These are phyloP conservation scores for Fragum fragum DNA, from an alignment of 2,888 invertebrate species.

Conservation along the genomic window DNA sequence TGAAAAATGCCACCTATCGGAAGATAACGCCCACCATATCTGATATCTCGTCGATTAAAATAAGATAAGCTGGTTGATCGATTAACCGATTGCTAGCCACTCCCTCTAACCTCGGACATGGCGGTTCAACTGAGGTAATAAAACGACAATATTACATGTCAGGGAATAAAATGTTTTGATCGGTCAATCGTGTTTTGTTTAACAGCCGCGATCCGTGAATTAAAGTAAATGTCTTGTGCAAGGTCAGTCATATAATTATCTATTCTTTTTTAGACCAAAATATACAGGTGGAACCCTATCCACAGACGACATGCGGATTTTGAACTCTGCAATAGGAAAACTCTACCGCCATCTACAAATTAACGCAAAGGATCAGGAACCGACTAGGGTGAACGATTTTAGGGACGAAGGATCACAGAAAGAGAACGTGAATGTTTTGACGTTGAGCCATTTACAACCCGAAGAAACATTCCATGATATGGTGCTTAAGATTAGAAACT, in stretches of 20 bases:
- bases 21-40: too few species aligned
- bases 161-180: too few species aligned
- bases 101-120: too few species aligned
- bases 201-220: too few species aligned
- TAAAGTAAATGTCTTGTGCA: too few species aligned
- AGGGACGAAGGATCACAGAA: constrained; percentile 47
- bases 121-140: too few species aligned
- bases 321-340: constrained; percentile 62
- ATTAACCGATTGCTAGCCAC: too few species aligned
- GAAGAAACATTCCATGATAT: constrained; percentile 64
- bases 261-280: constrained; percentile 29
- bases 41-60: too few species aligned
- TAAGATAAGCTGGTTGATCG: too few species aligned
- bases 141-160: too few species aligned
- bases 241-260: neutral
- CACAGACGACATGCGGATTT: constrained; percentile 55
- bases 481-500: constrained; percentile 61
- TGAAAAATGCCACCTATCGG: too few species aligned
- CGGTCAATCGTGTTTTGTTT: too few species aligned
- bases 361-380: constrained; percentile 50
- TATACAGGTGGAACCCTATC: constrained; percentile 28
- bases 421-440: constrained; percentile 59
- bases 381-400: constrained; percentile 28
- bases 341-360: constrained; percentile 64
- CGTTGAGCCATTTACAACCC: constrained; percentile 44